A percentile compares a stretch with the other conserved stretches of the same genome.
Evolutionary conservation across 1,140 invertebrate species (phyloP).

Genomic region (Heliothis virescens): DNA sequence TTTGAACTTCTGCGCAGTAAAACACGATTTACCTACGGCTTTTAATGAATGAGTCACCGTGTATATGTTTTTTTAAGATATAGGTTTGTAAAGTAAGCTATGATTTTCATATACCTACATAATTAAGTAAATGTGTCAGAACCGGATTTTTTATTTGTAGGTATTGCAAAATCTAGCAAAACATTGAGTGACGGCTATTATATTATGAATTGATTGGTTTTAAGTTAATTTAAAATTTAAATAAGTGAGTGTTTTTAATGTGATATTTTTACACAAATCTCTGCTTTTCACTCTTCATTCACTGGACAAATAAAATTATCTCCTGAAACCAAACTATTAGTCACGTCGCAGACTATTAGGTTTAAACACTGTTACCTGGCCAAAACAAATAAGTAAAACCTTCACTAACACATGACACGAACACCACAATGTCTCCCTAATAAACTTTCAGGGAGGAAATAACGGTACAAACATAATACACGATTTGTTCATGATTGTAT

Average conservation of each 20-base stretch:
- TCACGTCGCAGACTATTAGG: background rate
- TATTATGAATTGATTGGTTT: too few relatives aligned
- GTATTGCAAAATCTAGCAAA: too few relatives aligned
- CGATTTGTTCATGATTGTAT: constrained; percentile 64
- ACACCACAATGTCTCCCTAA: constrained; percentile 29
- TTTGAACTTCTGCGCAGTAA: constrained; percentile 6
- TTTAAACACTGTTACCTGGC: constrained; percentile 11
- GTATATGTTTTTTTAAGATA: background rate
- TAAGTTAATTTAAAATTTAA: too few relatives aligned
- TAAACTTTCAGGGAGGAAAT: constrained; percentile 65
- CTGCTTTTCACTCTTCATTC: background rate
- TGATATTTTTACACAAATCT: too few relatives aligned
- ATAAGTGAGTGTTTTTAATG: too few relatives aligned
- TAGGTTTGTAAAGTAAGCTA: background rate
- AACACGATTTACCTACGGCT: background rate
- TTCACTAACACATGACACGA: constrained; percentile 27
- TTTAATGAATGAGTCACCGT: constrained; percentile 11
- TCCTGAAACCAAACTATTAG: background rate
- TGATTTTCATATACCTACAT: too few relatives aligned
- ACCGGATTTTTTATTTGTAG: background rate
- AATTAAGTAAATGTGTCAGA: background rate
- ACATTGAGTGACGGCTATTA: too few relatives aligned
- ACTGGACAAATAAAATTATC: background rate
- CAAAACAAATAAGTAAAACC: constrained; percentile 33
- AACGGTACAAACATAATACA: constrained; percentile 60